These are phyloP conservation scores for Psittacula derbiana DNA, from an alignment of 2,797 vertebrate species.

Conservation along the genomic window DNA sequence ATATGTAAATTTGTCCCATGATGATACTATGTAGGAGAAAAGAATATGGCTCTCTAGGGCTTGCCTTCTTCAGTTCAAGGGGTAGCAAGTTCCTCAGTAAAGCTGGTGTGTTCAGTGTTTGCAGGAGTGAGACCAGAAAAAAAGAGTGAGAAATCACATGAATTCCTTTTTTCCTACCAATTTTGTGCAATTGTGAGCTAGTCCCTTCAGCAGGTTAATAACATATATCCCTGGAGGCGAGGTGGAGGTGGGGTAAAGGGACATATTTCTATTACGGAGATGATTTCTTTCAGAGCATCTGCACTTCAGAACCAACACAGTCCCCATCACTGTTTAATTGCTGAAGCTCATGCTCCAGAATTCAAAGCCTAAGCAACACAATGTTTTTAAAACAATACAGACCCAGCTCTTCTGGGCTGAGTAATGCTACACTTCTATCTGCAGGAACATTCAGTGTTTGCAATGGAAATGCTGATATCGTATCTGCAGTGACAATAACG, in stretches of 20 bases:
- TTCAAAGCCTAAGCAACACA: neutral
- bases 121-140: neutral
- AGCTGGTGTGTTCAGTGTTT: neutral
- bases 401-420: neutral
- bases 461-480: neutral
- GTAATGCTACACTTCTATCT: neutral
- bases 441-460: neutral
- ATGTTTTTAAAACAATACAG: neutral
- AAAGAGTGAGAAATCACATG: neutral
- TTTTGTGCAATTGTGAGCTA: neutral
- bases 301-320: fast-evolving
- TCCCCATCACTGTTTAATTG: neutral
- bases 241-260: neutral
- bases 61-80: neutral
- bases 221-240: neutral
- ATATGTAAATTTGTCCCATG: neutral
- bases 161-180: neutral
- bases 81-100: neutral
- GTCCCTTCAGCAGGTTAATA: neutral
- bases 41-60: neutral
- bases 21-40: neutral
- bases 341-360: neutral
- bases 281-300: neutral
- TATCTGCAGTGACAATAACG: slow-evolving; percentile 8
- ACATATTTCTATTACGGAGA: neutral